Evolutionary conservation across 23 tunicate genomes (phyloP).

Genomic region (Diplosoma virens): DNA sequence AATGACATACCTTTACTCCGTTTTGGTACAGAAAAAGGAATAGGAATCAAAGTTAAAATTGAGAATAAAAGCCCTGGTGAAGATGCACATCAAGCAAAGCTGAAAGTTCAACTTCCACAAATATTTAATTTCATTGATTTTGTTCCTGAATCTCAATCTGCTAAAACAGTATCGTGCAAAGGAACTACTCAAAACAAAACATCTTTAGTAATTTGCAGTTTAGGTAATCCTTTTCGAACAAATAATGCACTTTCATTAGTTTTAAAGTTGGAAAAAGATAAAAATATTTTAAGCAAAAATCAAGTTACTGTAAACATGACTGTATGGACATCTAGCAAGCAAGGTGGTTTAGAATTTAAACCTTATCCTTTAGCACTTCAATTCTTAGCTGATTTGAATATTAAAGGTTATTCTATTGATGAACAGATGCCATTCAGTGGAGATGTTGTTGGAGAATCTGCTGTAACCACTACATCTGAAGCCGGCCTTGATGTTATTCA

Average conservation of each 20-base stretch:
- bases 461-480: slow-evolving; percentile 51
- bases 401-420: slow-evolving; percentile 49
- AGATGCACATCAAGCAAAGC: slow-evolving; percentile 94
- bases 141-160: background rate
- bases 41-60: slow-evolving; percentile 48
- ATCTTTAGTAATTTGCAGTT: slow-evolving; percentile 46
- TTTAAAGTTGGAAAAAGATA: slow-evolving; percentile 46
- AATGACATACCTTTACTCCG: slow-evolving; percentile 11
- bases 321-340: slow-evolving; percentile 11
- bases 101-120: slow-evolving; percentile 50
- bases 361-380: slow-evolving; percentile 49
- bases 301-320: slow-evolving; percentile 15
- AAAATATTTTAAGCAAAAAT: slow-evolving; percentile 4
- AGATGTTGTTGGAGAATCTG: slow-evolving; percentile 68
- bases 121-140: slow-evolving; percentile 31
- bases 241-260: slow-evolving; percentile 16
- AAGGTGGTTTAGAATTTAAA: background rate
- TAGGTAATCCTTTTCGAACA: slow-evolving; percentile 77
- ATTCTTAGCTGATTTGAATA: slow-evolving; percentile 39
- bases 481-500: slow-evolving; percentile 58
- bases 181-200: slow-evolving; percentile 30
- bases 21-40: slow-evolving; percentile 70
- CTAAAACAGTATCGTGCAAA: slow-evolving; percentile 36
- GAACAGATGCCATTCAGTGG: slow-evolving; percentile 79
- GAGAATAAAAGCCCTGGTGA: slow-evolving; percentile 62